Evolutionary conservation across 1,140 invertebrate genomes (phyloP), one percentile per base, ranked within the genome.

Genomic region (Sinonovacula constricta): DNA sequence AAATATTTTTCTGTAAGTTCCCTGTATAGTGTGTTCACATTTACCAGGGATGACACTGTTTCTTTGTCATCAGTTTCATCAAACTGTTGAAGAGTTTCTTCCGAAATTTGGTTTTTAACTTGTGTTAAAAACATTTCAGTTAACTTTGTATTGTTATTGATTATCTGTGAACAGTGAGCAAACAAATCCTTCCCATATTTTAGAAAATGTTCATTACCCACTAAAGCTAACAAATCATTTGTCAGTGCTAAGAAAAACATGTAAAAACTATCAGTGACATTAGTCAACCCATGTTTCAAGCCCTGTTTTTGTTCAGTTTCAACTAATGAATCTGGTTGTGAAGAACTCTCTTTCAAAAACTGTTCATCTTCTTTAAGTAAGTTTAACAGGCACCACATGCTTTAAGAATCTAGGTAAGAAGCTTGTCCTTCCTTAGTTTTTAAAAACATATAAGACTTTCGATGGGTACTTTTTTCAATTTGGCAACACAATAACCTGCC

Each of bases 241-340:
- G 49, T 54, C 1, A 68, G 18, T 2, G 53, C 26, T n/a, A 30
- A 30, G 51, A 54, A 68, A 49, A 49, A 66, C 14, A 26, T 12
- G 33, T 31, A 68, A 2, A 56, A 5, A 12, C 30, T 31, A 33
- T 68, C 49, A 2, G 24, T 39, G 22, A 68, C 33, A 45, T 68
- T 53, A 3, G 66, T 68, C 18, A 68, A 51, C 4, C 26, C 30
- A 33, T 31, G 30, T 5, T 15, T n/a, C 14, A 7, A 1, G 14
- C 34, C 34, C 24, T 68, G 66, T 18, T 39, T 68, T 54, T 26
- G 15, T n/a, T 24, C 30, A 68, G 34, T 45, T 14, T 68, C 66
- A 10, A 54, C 24, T 2, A 68, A 24, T 33, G 66, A 54, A 1
- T 31, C 51, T 53, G 45, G 66, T 2, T 68, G 15, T 30, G 7